Conservation (phyloP, 2,797 vertebrate species). For the Enteromius treurensis region DNA sequence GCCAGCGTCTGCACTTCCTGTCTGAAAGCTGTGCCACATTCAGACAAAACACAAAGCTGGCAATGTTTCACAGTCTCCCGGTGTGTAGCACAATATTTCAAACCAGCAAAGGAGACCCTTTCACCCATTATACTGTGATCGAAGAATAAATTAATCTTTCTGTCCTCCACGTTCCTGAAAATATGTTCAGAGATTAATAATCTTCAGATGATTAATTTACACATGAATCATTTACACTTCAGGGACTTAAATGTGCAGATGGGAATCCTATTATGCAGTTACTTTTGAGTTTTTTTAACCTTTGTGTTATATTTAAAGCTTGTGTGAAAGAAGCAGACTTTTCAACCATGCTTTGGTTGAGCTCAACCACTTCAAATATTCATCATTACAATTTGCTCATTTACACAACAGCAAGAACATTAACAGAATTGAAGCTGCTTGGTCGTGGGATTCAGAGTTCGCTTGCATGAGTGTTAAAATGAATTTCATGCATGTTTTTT, state of each 20-base stretch:
- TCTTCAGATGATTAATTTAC: constrained; percentile 32
- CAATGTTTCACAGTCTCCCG: constrained; percentile 13
- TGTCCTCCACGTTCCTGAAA: constrained; percentile 8
- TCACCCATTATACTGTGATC: neutral
- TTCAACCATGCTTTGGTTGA: neutral
- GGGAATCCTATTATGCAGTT: constrained; percentile 5
- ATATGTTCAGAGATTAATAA: constrained; percentile 45
- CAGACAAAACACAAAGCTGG: constrained; percentile 43
- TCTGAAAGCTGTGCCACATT: constrained; percentile 29
- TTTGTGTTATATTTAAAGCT: neutral
- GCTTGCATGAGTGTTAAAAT: neutral
- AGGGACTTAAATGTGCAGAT: constrained; percentile 25
- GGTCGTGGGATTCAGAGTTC: neutral
- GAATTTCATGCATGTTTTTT: neutral
- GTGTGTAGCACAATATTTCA: constrained; percentile 32
- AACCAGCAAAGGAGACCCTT: constrained; percentile 23
- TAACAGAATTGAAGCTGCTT: neutral
- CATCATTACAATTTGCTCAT: neutral
- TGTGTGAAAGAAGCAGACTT: neutral
- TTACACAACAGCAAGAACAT: neutral
- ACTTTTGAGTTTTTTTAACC: neutral
- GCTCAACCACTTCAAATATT: neutral
- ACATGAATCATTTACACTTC: constrained; percentile 33
- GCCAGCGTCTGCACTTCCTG: constrained; percentile 5
- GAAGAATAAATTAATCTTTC: constrained; percentile 25